A percentile compares a stretch with the other conserved stretches of the same genome.
These are phyloP conservation scores for Melipona beecheii DNA, from an alignment of 2,888 invertebrate genomes.

Conservation along the genomic window DNA sequence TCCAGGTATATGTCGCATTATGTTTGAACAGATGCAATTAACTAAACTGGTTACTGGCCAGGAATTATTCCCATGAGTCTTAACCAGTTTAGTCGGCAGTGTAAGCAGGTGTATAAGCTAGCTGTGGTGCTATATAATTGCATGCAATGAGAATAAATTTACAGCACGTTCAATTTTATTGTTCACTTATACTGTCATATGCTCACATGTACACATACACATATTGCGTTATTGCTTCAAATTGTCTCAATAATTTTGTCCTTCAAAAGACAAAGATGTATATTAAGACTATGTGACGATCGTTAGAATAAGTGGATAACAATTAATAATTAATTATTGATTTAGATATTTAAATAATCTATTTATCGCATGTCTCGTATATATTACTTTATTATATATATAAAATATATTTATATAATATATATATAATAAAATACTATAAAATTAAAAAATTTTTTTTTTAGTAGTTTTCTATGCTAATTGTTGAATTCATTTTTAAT, in stretches of 20 bases:
- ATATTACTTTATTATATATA: not conserved
- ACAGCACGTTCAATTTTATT: constrained; percentile 23
- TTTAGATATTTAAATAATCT: not conserved
- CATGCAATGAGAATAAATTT: constrained; percentile 28
- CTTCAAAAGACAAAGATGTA: constrained; percentile 6
- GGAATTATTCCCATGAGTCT: constrained; percentile 42
- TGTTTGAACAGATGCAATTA: constrained; percentile 25
- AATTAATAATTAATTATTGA: constrained; percentile 24
- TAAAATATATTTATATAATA: too few relatives aligned
- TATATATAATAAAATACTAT: too few relatives aligned
- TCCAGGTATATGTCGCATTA: constrained; percentile 1
- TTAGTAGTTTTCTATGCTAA: not conserved
- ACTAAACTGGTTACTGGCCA: constrained; percentile 39
- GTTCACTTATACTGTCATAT: not conserved
- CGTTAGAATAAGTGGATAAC: not conserved
- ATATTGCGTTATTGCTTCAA: not conserved
- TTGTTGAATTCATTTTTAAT: not conserved
- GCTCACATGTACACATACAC: not conserved
- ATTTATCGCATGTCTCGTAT: too few relatives aligned
- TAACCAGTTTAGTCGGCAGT: constrained; percentile 32
- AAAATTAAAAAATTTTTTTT: too few relatives aligned
- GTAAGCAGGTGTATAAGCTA: constrained; percentile 33
- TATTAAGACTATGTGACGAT: not conserved
- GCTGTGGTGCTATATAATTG: constrained; percentile 34
- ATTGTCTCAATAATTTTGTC: not conserved